A percentile compares a stretch with the other conserved stretches of the same genome.
phyloP scores from a whole-genome alignment of 2,797 vertebrate species.

The Phrynocephalus forsythii region DNA sequence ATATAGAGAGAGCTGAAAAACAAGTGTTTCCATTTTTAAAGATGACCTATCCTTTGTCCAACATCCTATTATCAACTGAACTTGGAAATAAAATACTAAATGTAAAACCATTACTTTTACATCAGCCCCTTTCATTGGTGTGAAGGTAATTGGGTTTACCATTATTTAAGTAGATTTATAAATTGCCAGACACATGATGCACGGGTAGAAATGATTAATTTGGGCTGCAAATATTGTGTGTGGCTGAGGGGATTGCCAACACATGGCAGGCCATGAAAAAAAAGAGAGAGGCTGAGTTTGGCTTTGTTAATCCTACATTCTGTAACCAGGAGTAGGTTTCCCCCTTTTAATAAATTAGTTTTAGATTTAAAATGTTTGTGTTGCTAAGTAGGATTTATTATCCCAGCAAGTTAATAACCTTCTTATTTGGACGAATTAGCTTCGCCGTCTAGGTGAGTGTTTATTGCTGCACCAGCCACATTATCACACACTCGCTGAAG shows the following conservation, averaged over 20 bases:
- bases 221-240: background rate
- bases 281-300: background rate
- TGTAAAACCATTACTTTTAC: no score
- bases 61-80: no score
- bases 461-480: slow-evolving; percentile 43
- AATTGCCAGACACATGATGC: no score
- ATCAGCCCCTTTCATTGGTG: no score
- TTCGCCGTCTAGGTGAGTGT: background rate
- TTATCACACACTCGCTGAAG: slow-evolving; percentile 1
- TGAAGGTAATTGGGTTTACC: background rate
- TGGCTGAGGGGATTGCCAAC: no score
- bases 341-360: background rate
- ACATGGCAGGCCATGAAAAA: background rate
- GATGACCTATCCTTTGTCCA: no score
- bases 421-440: background rate
- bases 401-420: background rate
- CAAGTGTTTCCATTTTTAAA: no score
- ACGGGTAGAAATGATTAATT: no score
- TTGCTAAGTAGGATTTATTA: background rate
- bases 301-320: background rate
- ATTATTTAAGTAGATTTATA: background rate
- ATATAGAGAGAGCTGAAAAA: no score
- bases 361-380: slow-evolving; percentile 30
- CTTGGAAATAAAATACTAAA: no score
- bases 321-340: background rate